These are phyloP conservation scores for Ceyx erithaca DNA, from an alignment of 2,797 vertebrate genomes.

Conservation along the genomic window DNA sequence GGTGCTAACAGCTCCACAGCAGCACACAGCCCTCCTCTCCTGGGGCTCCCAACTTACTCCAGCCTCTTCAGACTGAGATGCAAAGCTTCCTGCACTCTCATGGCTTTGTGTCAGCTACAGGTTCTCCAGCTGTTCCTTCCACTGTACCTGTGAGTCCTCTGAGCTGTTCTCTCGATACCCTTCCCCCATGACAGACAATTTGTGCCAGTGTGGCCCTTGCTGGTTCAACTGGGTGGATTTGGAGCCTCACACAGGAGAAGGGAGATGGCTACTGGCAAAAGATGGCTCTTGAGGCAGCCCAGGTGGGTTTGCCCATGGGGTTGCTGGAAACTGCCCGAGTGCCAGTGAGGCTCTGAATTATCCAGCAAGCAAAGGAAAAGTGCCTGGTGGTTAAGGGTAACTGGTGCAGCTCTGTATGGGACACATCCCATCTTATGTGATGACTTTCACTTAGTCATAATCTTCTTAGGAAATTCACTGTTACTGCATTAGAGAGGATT, in stretches of 20 bases:
- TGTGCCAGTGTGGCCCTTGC: background rate
- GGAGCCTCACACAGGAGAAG: background rate
- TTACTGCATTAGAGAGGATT: background rate
- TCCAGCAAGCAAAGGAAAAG: background rate
- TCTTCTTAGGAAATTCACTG: background rate
- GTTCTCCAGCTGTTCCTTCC: background rate
- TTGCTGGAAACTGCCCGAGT: background rate
- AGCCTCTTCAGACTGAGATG: background rate
- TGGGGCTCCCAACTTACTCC: background rate
- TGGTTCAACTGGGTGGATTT: accelerated
- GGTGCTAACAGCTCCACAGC: background rate
- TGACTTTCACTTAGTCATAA: background rate
- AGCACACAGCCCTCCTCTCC: background rate
- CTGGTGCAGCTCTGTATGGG: accelerated
- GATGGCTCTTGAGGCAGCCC: background rate
- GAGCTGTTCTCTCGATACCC: background rate
- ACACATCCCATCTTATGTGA: accelerated
- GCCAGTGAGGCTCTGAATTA: background rate
- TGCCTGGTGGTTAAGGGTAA: background rate
- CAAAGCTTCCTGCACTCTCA: background rate
- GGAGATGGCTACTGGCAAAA: background rate
- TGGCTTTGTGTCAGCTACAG: background rate
- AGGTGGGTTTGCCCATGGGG: accelerated
- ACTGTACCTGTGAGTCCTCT: background rate
- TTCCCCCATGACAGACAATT: background rate